Evolutionary conservation across 1,140 invertebrate genomes (phyloP).

Genomic region (Watersipora subatra): DNA sequence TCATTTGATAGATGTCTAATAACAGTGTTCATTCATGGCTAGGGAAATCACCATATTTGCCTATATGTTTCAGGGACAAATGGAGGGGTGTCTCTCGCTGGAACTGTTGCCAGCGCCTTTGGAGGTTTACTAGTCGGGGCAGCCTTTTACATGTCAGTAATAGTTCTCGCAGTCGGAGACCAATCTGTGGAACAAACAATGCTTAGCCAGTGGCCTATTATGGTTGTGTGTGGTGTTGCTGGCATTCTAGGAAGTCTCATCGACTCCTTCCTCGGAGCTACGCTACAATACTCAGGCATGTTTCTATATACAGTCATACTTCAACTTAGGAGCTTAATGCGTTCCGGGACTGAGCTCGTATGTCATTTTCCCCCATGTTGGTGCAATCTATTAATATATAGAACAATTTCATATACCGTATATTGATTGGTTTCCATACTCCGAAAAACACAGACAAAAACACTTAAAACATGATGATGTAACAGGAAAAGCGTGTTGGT

Average conservation of each 20-base stretch:
- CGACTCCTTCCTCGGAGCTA: constrained; percentile 71
- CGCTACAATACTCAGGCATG: constrained; percentile 69
- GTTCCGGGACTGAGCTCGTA: too few relatives aligned
- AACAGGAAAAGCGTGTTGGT: too few relatives aligned
- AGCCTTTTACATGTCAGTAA: constrained; percentile 54
- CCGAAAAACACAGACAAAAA: too few relatives aligned
- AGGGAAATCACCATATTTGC: too few relatives aligned
- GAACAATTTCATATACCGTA: too few relatives aligned
- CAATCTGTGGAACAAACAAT: constrained; percentile 43
- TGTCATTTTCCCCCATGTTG: neutral
- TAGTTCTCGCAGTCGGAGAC: constrained; percentile 50
- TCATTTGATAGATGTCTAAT: too few relatives aligned
- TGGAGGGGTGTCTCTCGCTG: constrained; percentile 60
- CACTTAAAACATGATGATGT: too few relatives aligned
- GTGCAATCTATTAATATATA: too few relatives aligned
- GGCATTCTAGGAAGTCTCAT: constrained; percentile 67
- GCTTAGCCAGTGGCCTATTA: constrained; percentile 66
- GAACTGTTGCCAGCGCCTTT: constrained; percentile 55
- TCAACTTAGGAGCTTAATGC: too few relatives aligned
- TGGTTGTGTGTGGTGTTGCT: constrained; percentile 54
- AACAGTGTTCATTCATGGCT: too few relatives aligned
- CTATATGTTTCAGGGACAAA: constrained; percentile 60
- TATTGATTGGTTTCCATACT: too few relatives aligned
- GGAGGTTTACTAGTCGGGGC: constrained; percentile 62
- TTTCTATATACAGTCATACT: constrained; percentile 3